Conservation (phyloP, 2,797 vertebrate genomes). For the Silurus aristotelis region DNA sequence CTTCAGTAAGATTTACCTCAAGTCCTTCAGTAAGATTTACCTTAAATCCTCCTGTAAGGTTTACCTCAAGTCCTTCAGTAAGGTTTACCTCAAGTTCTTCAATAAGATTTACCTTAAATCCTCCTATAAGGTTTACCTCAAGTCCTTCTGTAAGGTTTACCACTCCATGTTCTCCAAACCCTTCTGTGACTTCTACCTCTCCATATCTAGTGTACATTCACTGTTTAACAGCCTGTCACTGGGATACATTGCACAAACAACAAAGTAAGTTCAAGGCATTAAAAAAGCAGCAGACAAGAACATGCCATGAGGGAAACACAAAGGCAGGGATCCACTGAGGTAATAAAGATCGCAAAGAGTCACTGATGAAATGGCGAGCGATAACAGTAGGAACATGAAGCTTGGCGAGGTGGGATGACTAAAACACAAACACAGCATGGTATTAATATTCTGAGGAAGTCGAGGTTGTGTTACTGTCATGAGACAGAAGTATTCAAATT, state of each 20-base stretch:
- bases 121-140: too few relatives aligned
- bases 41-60: too few relatives aligned
- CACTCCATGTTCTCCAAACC: neutral
- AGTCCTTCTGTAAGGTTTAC: neutral
- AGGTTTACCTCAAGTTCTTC: too few relatives aligned
- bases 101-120: too few relatives aligned
- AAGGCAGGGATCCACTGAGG: neutral
- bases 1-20: too few relatives aligned
- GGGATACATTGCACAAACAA: neutral
- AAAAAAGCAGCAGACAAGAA: neutral
- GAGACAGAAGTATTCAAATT: neutral
- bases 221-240: neutral
- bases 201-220: neutral
- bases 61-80: too few relatives aligned
- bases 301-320: neutral
- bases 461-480: neutral
- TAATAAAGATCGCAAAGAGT: neutral
- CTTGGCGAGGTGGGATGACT: neutral
- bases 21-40: too few relatives aligned
- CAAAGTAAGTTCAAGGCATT: neutral
- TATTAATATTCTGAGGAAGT: slow-evolving; percentile 8
- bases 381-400: slow-evolving; percentile 1
- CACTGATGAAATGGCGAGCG: neutral
- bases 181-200: too few relatives aligned
- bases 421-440: neutral